A percentile compares a stretch with the other conserved stretches of the same genome.
phyloP scores from a whole-genome alignment of 2,113 vertebrate genomes.

The Onychostoma macrolepis region DNA sequence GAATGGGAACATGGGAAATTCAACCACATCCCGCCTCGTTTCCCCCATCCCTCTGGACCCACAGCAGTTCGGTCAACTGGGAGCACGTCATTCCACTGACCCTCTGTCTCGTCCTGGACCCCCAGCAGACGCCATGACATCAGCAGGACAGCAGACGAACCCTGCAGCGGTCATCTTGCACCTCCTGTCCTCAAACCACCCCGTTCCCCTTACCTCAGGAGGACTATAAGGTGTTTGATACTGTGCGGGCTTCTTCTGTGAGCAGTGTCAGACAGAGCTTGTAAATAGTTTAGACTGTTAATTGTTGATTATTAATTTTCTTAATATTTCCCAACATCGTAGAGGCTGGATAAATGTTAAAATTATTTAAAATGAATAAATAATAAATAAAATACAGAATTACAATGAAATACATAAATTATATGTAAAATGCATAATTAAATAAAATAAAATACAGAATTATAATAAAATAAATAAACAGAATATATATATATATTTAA shows the following conservation, averaged over 20 bases:
- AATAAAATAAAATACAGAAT: background rate
- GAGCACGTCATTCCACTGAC: slow-evolving; percentile 41
- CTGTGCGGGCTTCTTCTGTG: background rate
- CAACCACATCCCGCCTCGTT: slow-evolving; percentile 27
- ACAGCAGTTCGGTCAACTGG: slow-evolving; percentile 37
- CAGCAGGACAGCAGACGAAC: slow-evolving; percentile 27
- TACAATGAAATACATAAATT: background rate
- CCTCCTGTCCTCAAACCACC: slow-evolving; percentile 6
- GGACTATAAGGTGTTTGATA: background rate
- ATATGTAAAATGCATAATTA: background rate
- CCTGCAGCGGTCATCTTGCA: background rate
- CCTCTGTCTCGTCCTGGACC: slow-evolving; percentile 46
- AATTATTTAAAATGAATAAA: background rate
- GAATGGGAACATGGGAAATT: slow-evolving; percentile 53
- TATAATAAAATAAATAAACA: no score
- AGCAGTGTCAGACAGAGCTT: background rate
- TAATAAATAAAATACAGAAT: no score
- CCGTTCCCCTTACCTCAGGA: background rate
- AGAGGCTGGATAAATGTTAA: background rate
- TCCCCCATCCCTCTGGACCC: slow-evolving; percentile 23
- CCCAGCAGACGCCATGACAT: slow-evolving; percentile 46
- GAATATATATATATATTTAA: no score
- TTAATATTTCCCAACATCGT: background rate
- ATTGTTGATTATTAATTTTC: background rate
- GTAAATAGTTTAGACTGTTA: background rate